Base-by-base conservation (phyloP, 2,113 vertebrate genomes). In the human region DNA sequence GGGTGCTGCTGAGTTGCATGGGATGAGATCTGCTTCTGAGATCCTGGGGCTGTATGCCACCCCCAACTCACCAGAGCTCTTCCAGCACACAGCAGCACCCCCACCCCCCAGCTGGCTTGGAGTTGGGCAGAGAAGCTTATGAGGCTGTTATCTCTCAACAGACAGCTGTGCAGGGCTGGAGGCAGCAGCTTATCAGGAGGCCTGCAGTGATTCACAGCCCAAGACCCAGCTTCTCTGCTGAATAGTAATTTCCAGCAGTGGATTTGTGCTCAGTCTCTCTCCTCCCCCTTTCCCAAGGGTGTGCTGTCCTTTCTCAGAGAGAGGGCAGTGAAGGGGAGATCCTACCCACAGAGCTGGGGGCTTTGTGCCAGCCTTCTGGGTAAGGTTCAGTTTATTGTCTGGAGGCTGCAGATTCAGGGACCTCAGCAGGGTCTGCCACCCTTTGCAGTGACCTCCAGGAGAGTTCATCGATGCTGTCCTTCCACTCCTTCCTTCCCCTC, bases 241-340 rank as follows among this genome's bases (percentile, higher is more conserved):
- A 98, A 97, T 98, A 97, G 98, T 97, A 96, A 98, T 98, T 98
- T 98, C 90, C 94, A 85, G 89, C 93, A 94, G 75, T 72, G 79
- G 25, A 89, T 98, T 92, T 96, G 93, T 90, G 92, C 92, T 97
- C 35, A 38, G 30, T 87, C 80, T 96, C 35, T 88, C 92, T 97
- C 94, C 90, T 90, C 88, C 96, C 95, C 94, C 90, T 94, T 95
- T 96, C 97, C 94, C 97, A 97, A 98, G 97, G 96, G 92, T 97
- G 96, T 96, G 87, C 81, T 96, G 98, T 98, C 97, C 97, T 98
- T 97, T 97, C 94, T 89, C 61, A 86, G 93, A 94, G 68, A 97
- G 79, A 93, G 78, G 81, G 97, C 89, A 96, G 68, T 76, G 95
- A 97, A 94, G 82, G 85, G 94, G 91, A 95, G 88, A 80, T 32